Percentiles rank a stretch among this genome's conserved stretches.
phyloP scores from a whole-genome alignment of 2,797 vertebrate genomes.

The Periparus ater region DNA sequence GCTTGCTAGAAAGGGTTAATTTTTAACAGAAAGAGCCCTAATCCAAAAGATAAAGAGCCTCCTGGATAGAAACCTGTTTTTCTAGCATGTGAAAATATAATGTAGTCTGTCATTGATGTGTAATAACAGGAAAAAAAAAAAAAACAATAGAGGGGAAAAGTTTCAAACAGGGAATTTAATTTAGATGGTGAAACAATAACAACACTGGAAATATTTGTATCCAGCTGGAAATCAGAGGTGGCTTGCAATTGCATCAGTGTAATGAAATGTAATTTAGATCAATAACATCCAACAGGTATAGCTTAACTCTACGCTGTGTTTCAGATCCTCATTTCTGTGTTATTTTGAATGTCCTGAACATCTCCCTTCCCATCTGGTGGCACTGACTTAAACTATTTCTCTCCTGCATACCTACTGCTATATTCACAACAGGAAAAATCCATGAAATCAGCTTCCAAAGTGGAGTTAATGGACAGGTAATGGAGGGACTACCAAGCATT shows the following conservation, averaged over 20 bases:
- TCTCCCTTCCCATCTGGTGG: not conserved
- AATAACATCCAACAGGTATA: not conserved
- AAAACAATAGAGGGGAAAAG: not conserved
- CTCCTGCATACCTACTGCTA: not conserved
- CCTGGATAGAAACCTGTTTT: not conserved
- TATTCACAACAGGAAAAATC: not conserved
- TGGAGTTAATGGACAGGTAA: not conserved
- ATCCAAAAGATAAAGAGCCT: not conserved
- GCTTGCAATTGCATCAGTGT: slow-evolving; percentile 6
- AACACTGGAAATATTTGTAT: slow-evolving; percentile 38
- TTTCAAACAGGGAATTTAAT: slow-evolving; percentile 38
- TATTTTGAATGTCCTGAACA: not conserved
- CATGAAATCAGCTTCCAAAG: not conserved
- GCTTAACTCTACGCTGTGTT: not conserved
- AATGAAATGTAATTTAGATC: slow-evolving; percentile 18
- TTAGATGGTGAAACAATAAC: slow-evolving; percentile 15
- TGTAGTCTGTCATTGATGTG: not conserved
- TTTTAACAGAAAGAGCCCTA: not conserved
- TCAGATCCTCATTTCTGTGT: not conserved
- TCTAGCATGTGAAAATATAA: slow-evolving; percentile 4
- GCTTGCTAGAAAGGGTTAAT: not conserved
- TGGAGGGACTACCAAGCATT: not conserved
- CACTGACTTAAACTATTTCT: not conserved
- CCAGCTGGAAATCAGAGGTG: slow-evolving; percentile 11
- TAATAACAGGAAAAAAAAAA: not conserved